Percentiles rank a stretch among this genome's conserved stretches.
These are phyloP conservation scores for Labia minor DNA, from an alignment of 2,888 invertebrate genomes.

Conservation along the genomic window DNA sequence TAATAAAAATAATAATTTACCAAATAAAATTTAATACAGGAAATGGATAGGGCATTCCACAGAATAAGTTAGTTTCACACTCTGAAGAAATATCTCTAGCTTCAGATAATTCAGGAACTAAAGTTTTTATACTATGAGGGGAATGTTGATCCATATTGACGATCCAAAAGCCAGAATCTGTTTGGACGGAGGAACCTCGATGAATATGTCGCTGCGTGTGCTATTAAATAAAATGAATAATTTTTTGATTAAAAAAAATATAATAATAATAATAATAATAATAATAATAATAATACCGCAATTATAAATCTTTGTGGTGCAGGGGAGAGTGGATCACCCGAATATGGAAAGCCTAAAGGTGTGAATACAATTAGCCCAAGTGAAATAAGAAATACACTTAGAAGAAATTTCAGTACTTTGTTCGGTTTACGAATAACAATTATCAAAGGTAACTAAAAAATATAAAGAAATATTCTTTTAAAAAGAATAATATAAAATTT, in stretches of 20 bases:
- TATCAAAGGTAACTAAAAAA: constrained; percentile 37
- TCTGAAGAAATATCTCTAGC: constrained; percentile 41
- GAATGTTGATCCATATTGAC: constrained; percentile 66
- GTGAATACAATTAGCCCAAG: constrained; percentile 49
- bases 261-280: constrained; percentile 15
- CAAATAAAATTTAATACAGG: constrained; percentile 58
- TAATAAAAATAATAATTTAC: constrained; percentile 31
- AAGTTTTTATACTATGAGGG: constrained; percentile 45
- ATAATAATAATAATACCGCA: constrained; percentile 43
- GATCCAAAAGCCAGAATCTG: constrained; percentile 51
- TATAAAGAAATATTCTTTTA: too few species aligned
- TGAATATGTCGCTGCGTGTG: constrained; percentile 52
- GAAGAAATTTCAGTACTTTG: constrained; percentile 42
- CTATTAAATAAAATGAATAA: constrained; percentile 35
- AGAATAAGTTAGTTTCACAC: constrained; percentile 56
- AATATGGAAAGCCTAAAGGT: constrained; percentile 65
- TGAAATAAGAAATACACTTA: constrained; percentile 43
- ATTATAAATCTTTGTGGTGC: constrained; percentile 67
- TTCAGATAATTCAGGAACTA: constrained; percentile 44
- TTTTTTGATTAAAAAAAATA: constrained; percentile 2
- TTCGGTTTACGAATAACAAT: constrained; percentile 39
- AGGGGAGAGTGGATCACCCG: constrained; percentile 47
- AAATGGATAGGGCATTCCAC: constrained; percentile 69
- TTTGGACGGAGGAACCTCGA: constrained; percentile 14
- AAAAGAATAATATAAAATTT: constrained; percentile 26